phyloP scores from a whole-genome alignment of 2,888 invertebrate genomes.

The Eristalis tenax region DNA sequence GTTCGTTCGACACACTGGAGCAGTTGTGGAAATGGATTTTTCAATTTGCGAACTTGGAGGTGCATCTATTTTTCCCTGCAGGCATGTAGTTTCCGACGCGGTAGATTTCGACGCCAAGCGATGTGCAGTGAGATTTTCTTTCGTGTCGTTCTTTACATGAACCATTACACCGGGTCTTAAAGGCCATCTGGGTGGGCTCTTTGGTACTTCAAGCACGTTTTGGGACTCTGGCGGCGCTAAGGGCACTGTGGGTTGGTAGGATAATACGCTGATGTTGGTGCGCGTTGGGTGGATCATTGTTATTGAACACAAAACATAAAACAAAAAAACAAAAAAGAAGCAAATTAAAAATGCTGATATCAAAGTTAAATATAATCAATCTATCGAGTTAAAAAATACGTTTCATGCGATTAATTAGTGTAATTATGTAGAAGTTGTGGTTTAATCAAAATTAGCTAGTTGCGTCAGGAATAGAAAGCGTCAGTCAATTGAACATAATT shows the following conservation, averaged over 20 bases:
- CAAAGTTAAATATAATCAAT: slow-evolving; percentile 47
- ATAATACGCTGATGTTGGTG: slow-evolving; percentile 77
- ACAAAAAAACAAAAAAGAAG: slow-evolving; percentile 68
- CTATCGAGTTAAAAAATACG: not conserved
- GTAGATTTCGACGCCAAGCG: slow-evolving; percentile 75
- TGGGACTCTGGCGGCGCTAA: slow-evolving; percentile 73
- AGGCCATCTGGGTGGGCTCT: slow-evolving; percentile 87
- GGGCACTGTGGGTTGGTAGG: slow-evolving; percentile 77
- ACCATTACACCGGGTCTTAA: slow-evolving; percentile 93
- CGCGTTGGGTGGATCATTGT: slow-evolving; percentile 22
- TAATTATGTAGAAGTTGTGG: not conserved
- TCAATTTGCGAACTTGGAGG: not conserved
- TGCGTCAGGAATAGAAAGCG: not conserved
- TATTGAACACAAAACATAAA: slow-evolving; percentile 74
- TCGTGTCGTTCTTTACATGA: slow-evolving; percentile 88
- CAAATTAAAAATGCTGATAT: slow-evolving; percentile 56
- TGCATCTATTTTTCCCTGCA: not conserved
- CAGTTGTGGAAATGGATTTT: not conserved
- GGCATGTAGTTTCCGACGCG: not conserved
- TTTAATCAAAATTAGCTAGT: not conserved
- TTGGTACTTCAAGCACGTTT: slow-evolving; percentile 76
- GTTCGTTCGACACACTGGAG: slow-evolving; percentile 24
- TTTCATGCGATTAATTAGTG: not conserved
- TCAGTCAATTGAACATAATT: not conserved
- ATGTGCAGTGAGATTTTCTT: slow-evolving; percentile 86